Evolutionary conservation across 2,113 vertebrate genomes (phyloP).

Genomic region (Microtus pennsylvanicus): DNA sequence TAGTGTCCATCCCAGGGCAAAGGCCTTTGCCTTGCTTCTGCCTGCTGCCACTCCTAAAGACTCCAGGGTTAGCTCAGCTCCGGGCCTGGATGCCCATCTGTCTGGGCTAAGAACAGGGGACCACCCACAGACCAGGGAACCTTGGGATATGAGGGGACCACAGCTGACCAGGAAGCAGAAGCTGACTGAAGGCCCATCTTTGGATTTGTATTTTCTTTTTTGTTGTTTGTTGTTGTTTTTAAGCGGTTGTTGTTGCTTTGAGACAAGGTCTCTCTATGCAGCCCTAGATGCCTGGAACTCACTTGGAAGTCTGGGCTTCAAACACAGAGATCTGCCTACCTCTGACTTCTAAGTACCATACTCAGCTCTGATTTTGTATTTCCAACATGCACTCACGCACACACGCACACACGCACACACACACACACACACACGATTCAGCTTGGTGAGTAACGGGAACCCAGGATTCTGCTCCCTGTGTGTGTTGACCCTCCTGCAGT

Average conservation of each 20-base stretch:
- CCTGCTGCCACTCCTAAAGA: rapidly evolving
- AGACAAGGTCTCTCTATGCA: neutral
- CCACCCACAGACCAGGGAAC: neutral
- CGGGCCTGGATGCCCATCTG: too few relatives aligned
- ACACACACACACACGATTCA: neutral
- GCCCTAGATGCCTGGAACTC: neutral
- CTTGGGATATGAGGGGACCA: neutral
- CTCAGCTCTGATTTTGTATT: neutral
- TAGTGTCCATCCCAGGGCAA: neutral
- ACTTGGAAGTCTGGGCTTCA: neutral
- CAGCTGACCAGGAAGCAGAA: neutral
- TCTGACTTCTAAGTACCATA: neutral
- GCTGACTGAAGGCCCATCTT: neutral
- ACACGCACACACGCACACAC: too few relatives aligned
- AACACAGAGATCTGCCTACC: neutral
- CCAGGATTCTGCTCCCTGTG: neutral
- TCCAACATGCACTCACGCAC: neutral
- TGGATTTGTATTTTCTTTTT: neutral
- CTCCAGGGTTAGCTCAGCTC: too few relatives aligned
- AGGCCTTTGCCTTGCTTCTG: too few relatives aligned
- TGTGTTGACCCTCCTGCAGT: neutral
- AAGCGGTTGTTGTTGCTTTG: neutral
- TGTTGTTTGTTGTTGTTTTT: neutral
- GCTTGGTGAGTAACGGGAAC: neutral
- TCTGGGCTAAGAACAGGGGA: neutral